Evolutionary conservation across 1,140 invertebrate species (phyloP), one percentile per base, ranked within the genome.

Genomic region (Polypedilum pembai): DNA sequence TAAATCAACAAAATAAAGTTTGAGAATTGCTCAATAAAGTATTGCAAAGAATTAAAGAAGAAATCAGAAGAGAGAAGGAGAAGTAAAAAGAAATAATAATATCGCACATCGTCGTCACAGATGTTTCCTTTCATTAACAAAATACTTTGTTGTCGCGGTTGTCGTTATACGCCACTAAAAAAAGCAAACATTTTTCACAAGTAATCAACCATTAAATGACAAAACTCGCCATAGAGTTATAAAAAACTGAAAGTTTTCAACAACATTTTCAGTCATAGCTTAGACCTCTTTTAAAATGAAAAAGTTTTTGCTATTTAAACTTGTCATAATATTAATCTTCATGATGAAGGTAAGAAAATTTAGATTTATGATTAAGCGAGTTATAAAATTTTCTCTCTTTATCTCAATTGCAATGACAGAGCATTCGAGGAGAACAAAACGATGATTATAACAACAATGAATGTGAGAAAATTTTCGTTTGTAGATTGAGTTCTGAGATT

Each of bases 171-270:
- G 24, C 17, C 17, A 12, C 65, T 20, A 69, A 69, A 18, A 69
- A 56, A n/a, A 15, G 41, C 8, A 15, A 56, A 15, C 3, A 56
- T 56, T 56, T n/a, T 69, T 5, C 10, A 20, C 65, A 69, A 69
- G 65, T 69, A 69, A 69, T 69, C 65, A 69, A 20, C 17, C 65
- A 18, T 69, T 69, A 69, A 69, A 66, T 66, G 10, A 33, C n/a
- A 17, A n/a, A 20, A 66, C 12, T 8, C 12, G 63, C 24, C 24
- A 33, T 8, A 20, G 17, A 20, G 63, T 66, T 18, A 66, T 66
- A 18, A 66, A 18, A 66, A 69, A 69, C 18, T 5, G 15, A 69
- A 69, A 69, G 4, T 69, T 69, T 18, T 69, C 17, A 69, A 18
- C 8, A 0, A 69, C 17, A 8, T 20, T 20, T 69, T 20, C 65